A percentile compares a stretch with the other conserved stretches of the same genome.
phyloP scores from a whole-genome alignment of 2,888 invertebrate genomes.

The Trichogramma evanescens region DNA sequence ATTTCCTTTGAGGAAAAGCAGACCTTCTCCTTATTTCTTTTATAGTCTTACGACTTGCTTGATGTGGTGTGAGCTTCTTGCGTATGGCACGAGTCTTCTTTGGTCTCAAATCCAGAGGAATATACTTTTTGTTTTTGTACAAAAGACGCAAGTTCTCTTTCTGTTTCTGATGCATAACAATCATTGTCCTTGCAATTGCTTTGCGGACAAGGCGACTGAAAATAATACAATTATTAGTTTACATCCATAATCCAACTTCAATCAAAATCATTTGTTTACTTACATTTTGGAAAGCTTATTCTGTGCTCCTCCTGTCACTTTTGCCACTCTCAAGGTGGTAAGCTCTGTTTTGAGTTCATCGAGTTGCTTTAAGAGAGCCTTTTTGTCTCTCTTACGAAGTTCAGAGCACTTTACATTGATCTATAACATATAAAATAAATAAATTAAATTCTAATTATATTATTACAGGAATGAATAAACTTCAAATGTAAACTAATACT shows the following conservation, averaged over 20 bases:
- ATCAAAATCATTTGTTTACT: constrained; percentile 32
- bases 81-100: constrained; percentile 97
- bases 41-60: constrained; percentile 76
- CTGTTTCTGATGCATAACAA: constrained; percentile 98
- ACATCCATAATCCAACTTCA: not conserved
- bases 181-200: constrained; percentile 95
- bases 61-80: constrained; percentile 79
- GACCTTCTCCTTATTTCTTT: constrained; percentile 86
- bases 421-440: constrained; percentile 50
- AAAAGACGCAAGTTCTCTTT: constrained; percentile 94
- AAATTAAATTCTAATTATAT: no score
- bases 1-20: constrained; percentile 84
- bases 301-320: constrained; percentile 97
- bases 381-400: constrained; percentile 91
- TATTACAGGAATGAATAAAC: no score
- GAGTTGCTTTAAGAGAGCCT: constrained; percentile 93
- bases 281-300: constrained; percentile 98
- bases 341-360: constrained; percentile 96
- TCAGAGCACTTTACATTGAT: constrained; percentile 96
- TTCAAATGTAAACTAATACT: no score
- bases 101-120: constrained; percentile 91
- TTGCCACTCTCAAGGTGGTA: constrained; percentile 88
- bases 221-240: constrained; percentile 29
- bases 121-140: constrained; percentile 93
- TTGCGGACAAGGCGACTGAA: constrained; percentile 94